Base-by-base conservation (phyloP, 2,797 vertebrate species). In the Danio aesculapii region DNA sequence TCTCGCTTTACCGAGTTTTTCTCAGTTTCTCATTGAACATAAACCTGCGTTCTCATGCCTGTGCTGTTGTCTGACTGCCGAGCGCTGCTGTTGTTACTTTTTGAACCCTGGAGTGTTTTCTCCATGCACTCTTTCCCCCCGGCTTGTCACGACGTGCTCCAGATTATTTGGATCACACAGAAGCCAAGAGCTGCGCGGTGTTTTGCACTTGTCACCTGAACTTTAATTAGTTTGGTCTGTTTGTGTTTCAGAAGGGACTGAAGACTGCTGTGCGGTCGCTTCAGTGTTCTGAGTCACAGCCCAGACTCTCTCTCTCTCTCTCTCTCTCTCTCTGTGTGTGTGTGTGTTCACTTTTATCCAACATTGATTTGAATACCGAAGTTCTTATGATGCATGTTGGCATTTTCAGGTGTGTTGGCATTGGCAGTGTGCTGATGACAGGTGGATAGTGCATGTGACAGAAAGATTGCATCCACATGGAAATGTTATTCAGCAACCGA, bases 181-280 rank as follows among this genome's bases (percentile, higher is more conserved):
- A 79, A 71, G 77, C 77, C 77, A 78, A 39, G 3, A 70, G 67
- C 77, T 71, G 57, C 16, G 53, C 59, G 1, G 82, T 74, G 52
- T 75, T 83, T 79, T 78, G 75, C 70, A 81, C 75, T 81, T 75
- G 66, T 77, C 75, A 67, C 82, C 82, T 82, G 71, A 84, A 82
- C 79, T 79, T 83, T 84, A 86, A 86, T 86, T 84, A 86, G 76
- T 86, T 86, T 86, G 78, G 81, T 69, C 72, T 82, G 79, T 39
- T 68, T 10, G 49, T 61, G 52, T 79, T 84, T 82, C 75, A 79
- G 66, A 76, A 43, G 77, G 82, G 84, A 83, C 63, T 13, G 46
- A 70, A 66, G 78, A 76, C 82, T 71, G 58, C 49, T 21, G 39
- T 43, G 61, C 43, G 14, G 47, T 58, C 64, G 13, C 55, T 53